Conservation (phyloP, 2,797 vertebrate species). For the Austrolebias charrua region DNA sequence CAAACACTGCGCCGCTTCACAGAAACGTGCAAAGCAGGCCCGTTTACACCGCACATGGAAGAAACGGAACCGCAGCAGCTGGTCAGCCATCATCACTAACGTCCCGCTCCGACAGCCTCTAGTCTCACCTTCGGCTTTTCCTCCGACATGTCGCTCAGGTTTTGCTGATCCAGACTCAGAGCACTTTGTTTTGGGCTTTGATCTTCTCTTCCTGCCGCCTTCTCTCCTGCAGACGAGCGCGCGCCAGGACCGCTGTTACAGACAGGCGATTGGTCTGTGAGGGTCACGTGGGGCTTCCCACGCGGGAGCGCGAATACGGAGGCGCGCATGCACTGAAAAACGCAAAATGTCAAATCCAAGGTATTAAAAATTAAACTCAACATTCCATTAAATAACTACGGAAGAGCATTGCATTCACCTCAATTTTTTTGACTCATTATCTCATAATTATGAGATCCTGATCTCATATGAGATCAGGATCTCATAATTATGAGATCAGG, state of each 20-base stretch:
- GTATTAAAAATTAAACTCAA: too few species aligned
- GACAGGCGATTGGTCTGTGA: constrained; percentile 69
- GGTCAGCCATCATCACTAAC: neutral
- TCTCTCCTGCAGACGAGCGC: constrained; percentile 75
- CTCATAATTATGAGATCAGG: too few species aligned
- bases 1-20: constrained; percentile 78
- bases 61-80: constrained; percentile 29
- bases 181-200: constrained; percentile 44
- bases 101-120: rapidly evolving
- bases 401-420: too few species aligned
- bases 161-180: too few species aligned
- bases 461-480: too few species aligned
- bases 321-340: constrained; percentile 60
- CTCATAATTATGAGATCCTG: too few species aligned
- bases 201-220: constrained; percentile 67
- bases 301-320: constrained; percentile 70
- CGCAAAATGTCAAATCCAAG: too few species aligned
- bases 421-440: too few species aligned
- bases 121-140: constrained; percentile 92
- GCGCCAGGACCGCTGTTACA: constrained; percentile 76
- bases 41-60: constrained; percentile 74
- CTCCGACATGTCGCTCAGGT: too few species aligned
- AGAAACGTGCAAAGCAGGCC: constrained; percentile 80
- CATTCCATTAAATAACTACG: too few species aligned
- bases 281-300: constrained; percentile 73